Evolutionary conservation across 2,113 vertebrate species (phyloP).

Genomic region (Aegypius monachus): DNA sequence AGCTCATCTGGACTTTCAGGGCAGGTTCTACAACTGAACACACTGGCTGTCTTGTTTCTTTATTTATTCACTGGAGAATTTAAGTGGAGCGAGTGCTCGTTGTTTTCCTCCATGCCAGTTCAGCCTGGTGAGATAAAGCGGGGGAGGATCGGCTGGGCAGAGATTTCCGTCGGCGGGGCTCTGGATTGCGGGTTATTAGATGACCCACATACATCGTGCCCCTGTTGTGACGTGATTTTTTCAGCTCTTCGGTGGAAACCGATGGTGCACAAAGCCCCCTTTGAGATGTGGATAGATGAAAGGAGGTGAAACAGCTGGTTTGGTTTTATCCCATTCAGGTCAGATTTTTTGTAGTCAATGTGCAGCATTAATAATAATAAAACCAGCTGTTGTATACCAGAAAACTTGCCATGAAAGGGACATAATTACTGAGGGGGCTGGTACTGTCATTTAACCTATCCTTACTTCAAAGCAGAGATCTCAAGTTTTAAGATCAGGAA

Average conservation of each 20-base stretch:
- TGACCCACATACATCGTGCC: constrained; percentile 59
- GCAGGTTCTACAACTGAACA: not conserved
- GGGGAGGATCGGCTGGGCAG: not conserved
- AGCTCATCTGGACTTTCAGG: not conserved
- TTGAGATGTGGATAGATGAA: constrained; percentile 51
- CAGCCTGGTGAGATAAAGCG: not conserved
- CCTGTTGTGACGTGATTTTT: constrained; percentile 20
- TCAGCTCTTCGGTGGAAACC: constrained; percentile 2
- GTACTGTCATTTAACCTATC: constrained; percentile 25
- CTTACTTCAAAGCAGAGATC: constrained; percentile 37
- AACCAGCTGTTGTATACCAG: constrained; percentile 53
- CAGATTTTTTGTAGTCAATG: constrained; percentile 24
- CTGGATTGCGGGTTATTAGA: not conserved
- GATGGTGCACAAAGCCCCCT: constrained; percentile 47
- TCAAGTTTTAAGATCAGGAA: constrained; percentile 38
- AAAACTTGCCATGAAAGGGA: constrained; percentile 15
- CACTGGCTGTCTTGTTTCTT: fast-evolving
- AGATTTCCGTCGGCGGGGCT: not conserved
- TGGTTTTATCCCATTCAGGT: constrained; percentile 51
- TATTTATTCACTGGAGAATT: not conserved
- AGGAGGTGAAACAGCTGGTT: constrained; percentile 56
- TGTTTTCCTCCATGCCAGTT: not conserved
- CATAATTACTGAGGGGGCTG: not conserved
- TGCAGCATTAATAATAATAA: constrained; percentile 42
- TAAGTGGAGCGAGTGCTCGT: not conserved